Evolutionary conservation across 1,140 invertebrate genomes (phyloP), one percentile per base, ranked within the genome.

Genomic region (Atta colombica): DNA sequence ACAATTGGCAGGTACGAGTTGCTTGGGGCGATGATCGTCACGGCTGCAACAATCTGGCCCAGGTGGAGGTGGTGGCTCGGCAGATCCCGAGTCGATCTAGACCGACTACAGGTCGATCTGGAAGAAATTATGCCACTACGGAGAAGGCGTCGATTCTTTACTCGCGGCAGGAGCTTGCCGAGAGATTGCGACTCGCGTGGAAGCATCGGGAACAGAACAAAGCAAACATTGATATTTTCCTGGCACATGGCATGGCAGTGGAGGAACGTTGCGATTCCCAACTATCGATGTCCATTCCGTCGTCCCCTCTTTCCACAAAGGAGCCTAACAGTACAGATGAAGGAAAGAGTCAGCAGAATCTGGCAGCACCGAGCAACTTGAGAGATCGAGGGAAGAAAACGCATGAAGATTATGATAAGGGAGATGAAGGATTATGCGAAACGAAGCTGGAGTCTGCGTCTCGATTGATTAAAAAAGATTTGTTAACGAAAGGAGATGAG

Each of bases 141-240:
- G 94, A 96, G 5, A 95, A 96, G 84, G 95, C 96, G 4, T 94
- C 96, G 0, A 95, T 96, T 31, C 91, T 96, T 0, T 96, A 96
- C 25, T 95, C 96, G 0, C 94, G 96, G 45, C 95, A 96, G 71
- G 95, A 96, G 72, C 86, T 96, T 6, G 95, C 96, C 0, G 95
- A 96, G 74, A 92, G 95, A 71, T 80, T 96, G 49, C 92, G 95
- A 63, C 91, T 95, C 4, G 96, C 96, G 0, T 96, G 96, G 96
- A 95, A 96, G 69, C 94, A 96, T 8, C 89, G 95, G 1, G 95
- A 96, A 65, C 93, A 95, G 28, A 95, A 94, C 16, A 96, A 95
- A 87, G 93, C 95, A 0, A 96, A 96, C 69, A 94, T 96, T 18
- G 95, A 96, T 60, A 96, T 96, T 14, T 96, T 96, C 82, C 87